A percentile compares a stretch with the other conserved stretches of the same genome.
Evolutionary conservation across 2,888 invertebrate genomes (phyloP).

Genomic region (Tachina grossa): DNA sequence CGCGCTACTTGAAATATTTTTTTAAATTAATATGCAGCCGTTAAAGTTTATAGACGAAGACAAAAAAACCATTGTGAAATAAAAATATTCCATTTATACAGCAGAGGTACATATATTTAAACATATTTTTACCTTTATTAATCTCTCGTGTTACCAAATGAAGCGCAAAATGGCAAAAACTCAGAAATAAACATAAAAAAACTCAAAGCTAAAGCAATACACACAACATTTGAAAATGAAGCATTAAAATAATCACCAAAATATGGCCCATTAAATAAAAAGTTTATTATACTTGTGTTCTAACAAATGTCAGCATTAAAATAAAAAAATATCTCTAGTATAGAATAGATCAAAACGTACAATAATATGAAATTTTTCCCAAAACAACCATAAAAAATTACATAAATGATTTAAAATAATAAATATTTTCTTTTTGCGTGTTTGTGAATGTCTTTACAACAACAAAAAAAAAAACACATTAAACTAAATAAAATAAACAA

Average conservation of each 20-base stretch:
- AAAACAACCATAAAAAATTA: conserved; percentile 62
- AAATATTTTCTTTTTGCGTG: conserved; percentile 66
- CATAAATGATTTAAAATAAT: conserved; percentile 33
- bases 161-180: neutral
- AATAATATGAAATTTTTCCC: conserved; percentile 59
- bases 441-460: conserved; percentile 71
- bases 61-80: too few species aligned
- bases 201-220: neutral
- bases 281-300: conserved; percentile 11
- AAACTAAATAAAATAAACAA: conserved; percentile 33
- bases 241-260: neutral
- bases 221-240: neutral
- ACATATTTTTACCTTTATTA: neutral
- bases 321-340: conserved; percentile 26
- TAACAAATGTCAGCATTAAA: conserved; percentile 45
- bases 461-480: conserved; percentile 31
- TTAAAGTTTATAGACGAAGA: too few species aligned
- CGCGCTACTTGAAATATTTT: too few species aligned
- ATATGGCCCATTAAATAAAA: neutral
- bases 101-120: neutral
- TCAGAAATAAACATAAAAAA: neutral
- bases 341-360: neutral
- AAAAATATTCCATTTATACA: too few species aligned
- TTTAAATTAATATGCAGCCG: too few species aligned
- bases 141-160: too few species aligned